Evolutionary conservation across 2,797 vertebrate genomes (phyloP), one percentile per base, ranked within the genome.

Genomic region (Karalla daura): DNA sequence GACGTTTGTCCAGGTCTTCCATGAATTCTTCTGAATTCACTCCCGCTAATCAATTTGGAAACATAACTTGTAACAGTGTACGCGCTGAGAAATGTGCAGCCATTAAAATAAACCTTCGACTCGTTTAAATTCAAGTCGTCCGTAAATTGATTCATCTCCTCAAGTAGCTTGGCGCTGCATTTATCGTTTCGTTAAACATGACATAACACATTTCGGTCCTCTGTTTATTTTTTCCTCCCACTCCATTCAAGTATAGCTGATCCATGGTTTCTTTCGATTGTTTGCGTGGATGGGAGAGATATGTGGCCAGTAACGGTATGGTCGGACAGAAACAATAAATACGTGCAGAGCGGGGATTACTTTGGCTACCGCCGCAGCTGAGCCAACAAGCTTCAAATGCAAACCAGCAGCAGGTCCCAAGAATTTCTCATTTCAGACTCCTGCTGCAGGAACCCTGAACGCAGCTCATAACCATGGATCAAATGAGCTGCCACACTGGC

Each of bases 321-420:
- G 63, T 58, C 70, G 24, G 71, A 36, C 21, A 47, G 44, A 65
- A 82, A 84, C 61, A 81, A 78, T 78, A 78, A 86, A 86, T 74
- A 70, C 49, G 80, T 70, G 37, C 30, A 24, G 68, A 58, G 50
- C 50, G 62, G 46, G 49, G 37, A 76, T 76, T 71, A 59, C 64
- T 80, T 80, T 84, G 84, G 75, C 75, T 55, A 14, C 63, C 1
- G 7, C 35, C 47, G 68, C 70, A 17, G 21, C 66, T 85, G 63
- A 80, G 70, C 63, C 39, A 63, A 81, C 60, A 74, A 74, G 43
- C 49, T 75, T 12, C 37, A 27, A 73, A 58, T 23, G 30, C 67
- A 1, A 77, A 24, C 61, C 75, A 69, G 60, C 4, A 24, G 43
- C 6, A 30, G 49, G 73, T 71, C 36, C 30, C 25, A 71, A 59